These are phyloP conservation scores for Sesia bembeciformis DNA, from an alignment of 2,888 invertebrate species.

Conservation along the genomic window DNA sequence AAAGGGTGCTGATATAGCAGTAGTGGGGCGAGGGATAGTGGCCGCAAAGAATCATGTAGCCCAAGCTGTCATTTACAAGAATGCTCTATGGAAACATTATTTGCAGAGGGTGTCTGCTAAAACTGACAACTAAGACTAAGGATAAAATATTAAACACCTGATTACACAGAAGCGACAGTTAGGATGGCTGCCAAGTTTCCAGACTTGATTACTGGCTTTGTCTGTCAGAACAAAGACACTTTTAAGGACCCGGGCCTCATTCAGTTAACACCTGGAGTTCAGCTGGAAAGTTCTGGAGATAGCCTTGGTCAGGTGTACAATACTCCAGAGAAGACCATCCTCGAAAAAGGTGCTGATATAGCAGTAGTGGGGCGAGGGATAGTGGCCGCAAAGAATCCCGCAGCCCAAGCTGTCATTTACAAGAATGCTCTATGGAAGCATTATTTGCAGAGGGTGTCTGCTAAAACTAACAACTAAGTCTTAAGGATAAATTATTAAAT, in stretches of 20 bases:
- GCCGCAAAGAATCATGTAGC: constrained; percentile 77
- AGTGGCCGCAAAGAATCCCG: constrained; percentile 78
- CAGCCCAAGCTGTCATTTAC: constrained; percentile 79
- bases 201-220: constrained; percentile 89
- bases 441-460: constrained; percentile 50
- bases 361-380: constrained; percentile 97
- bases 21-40: constrained; percentile 94
- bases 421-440: constrained; percentile 81
- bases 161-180: constrained; percentile 80
- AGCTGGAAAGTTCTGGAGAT: constrained; percentile 80
- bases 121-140: constrained; percentile 1
- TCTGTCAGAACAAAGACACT: constrained; percentile 86
- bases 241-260: constrained; percentile 82
- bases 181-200: constrained; percentile 81
- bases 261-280: constrained; percentile 95
- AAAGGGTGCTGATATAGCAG: constrained; percentile 92
- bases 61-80: constrained; percentile 81
- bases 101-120: constrained; percentile 46
- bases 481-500: too few relatives aligned
- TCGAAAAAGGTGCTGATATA: constrained; percentile 89
- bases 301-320: constrained; percentile 88
- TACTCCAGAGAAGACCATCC: constrained; percentile 86
- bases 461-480: constrained; percentile 15
- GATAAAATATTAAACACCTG: constrained; percentile 38
- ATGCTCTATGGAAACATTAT: constrained; percentile 79